phyloP scores from a whole-genome alignment of 2,113 vertebrate species.

The Mellivora capensis region DNA sequence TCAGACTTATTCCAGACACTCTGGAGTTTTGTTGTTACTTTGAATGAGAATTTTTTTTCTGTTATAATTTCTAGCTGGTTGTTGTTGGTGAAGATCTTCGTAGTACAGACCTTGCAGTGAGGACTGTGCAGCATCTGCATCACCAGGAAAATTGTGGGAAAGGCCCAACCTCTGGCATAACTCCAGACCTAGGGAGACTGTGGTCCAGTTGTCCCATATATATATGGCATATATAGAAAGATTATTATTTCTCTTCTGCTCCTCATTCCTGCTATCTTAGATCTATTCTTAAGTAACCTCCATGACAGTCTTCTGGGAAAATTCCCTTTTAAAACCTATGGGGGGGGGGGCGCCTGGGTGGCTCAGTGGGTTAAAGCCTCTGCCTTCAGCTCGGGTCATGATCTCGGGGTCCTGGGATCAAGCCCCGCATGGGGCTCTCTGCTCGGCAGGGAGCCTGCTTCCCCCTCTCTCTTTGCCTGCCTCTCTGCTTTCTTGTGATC shows the following conservation, averaged over 20 bases:
- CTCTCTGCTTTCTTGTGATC: too few species aligned
- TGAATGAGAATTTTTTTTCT: background rate
- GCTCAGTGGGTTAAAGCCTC: too few species aligned
- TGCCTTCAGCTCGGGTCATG: too few species aligned
- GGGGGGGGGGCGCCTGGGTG: too few species aligned
- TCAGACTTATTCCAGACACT: background rate
- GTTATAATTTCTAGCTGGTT: background rate
- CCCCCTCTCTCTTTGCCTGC: too few species aligned
- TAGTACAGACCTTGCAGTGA: background rate
- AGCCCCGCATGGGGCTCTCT: too few species aligned
- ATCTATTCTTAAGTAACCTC: background rate
- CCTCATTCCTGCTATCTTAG: background rate
- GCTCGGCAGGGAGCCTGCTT: too few species aligned
- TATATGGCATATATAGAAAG: too few species aligned
- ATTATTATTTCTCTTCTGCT: background rate
- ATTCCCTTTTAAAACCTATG: background rate
- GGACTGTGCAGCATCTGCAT: background rate
- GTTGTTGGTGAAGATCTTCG: background rate
- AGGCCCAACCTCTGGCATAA: background rate
- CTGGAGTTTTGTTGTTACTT: background rate
- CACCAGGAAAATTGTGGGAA: background rate
- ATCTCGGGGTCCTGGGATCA: too few species aligned
- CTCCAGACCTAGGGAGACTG: background rate
- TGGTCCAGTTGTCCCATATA: too few species aligned
- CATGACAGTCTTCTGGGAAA: background rate